Conservation (phyloP, 2,888 invertebrate species). For the Protophormia terraenovae region DNA sequence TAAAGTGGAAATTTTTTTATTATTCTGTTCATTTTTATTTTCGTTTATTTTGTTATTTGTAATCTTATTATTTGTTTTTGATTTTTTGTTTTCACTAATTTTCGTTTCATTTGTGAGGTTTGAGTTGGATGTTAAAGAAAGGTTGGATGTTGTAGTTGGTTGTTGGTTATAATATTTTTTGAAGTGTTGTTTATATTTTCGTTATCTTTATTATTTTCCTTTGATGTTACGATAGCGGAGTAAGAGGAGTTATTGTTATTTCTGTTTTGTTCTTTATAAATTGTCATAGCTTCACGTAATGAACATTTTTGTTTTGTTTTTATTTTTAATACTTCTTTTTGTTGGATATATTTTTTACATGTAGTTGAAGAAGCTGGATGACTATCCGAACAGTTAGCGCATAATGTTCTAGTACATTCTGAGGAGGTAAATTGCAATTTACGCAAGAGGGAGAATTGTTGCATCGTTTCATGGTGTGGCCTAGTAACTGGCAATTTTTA, state of each 20-base stretch:
- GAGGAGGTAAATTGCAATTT: constrained; percentile 54
- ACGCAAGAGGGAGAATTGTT: constrained; percentile 43
- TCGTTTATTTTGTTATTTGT: not conserved
- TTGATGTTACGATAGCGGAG: not conserved
- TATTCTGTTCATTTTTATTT: not conserved
- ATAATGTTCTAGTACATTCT: constrained; percentile 46
- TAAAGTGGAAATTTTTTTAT: not conserved
- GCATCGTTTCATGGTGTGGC: constrained; percentile 60
- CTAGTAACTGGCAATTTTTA: constrained; percentile 57
- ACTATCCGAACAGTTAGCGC: constrained; percentile 52
- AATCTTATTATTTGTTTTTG: not conserved
- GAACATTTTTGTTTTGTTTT: constrained; percentile 51
- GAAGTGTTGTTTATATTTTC: not conserved
- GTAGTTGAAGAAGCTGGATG: constrained; percentile 49
- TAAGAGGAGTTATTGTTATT: not conserved
- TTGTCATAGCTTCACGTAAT: constrained; percentile 29
- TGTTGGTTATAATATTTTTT: not conserved
- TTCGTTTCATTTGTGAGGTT: not conserved
- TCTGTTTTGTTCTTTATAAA: not conserved
- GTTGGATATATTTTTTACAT: constrained; percentile 40
- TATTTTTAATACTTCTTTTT: constrained; percentile 45
- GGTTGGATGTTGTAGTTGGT: not conserved
- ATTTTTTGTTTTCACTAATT: not conserved
- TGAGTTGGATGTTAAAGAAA: not conserved
- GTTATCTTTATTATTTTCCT: not conserved